These are phyloP conservation scores for Pseudolaguvia tuberculata DNA, from an alignment of 2,113 vertebrate genomes.

Conservation along the genomic window DNA sequence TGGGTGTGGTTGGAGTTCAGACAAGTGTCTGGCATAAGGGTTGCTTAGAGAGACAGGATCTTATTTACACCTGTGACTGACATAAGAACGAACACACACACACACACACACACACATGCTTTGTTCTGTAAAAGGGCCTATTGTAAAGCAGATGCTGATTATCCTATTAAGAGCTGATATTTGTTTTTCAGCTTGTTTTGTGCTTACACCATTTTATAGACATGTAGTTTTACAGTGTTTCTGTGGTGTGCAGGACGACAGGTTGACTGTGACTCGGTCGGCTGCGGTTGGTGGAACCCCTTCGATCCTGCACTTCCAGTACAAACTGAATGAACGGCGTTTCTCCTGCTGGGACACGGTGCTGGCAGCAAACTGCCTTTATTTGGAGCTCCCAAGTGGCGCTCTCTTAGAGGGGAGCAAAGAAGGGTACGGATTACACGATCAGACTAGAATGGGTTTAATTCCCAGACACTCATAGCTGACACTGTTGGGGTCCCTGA, in stretches of 20 bases:
- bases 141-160: constrained; percentile 19
- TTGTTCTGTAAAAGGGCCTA: neutral
- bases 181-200: neutral
- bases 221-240: neutral
- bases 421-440: constrained; percentile 79
- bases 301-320: constrained; percentile 83
- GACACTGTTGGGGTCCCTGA: neutral
- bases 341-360: constrained; percentile 86
- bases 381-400: constrained; percentile 88
- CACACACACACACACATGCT: neutral
- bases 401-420: constrained; percentile 89
- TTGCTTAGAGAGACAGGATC: constrained; percentile 55
- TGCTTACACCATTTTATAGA: neutral
- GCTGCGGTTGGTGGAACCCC: constrained; percentile 76
- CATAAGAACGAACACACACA: constrained; percentile 18
- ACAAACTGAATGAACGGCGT: constrained; percentile 86
- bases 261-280: constrained; percentile 76
- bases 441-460: too few relatives aligned
- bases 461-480: too few relatives aligned
- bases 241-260: constrained; percentile 34
- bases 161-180: constrained; percentile 5
- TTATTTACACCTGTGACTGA: constrained; percentile 50
- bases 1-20: constrained; percentile 25
- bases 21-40: constrained; percentile 44
- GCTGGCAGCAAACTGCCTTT: constrained; percentile 83